Conservation (phyloP, 2,113 vertebrate species). For the Pelmatolapia mariae region DNA sequence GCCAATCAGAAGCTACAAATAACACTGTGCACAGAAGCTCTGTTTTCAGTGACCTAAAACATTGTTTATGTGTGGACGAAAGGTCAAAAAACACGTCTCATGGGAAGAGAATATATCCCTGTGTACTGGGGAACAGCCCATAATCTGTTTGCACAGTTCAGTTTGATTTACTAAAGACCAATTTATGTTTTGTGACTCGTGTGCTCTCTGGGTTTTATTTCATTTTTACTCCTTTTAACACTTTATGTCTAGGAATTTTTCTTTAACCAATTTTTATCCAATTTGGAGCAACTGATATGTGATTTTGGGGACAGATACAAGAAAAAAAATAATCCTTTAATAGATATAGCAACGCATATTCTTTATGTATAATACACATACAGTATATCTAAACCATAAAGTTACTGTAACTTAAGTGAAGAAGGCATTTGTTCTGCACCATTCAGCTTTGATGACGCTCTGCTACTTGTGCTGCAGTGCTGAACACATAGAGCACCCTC, state of each 20-base stretch:
- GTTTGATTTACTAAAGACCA: background rate
- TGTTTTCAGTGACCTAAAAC: fast-evolving
- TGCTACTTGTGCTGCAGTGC: background rate
- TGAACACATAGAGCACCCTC: background rate
- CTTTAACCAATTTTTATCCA: background rate
- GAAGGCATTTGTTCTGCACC: background rate
- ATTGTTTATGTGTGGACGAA: background rate
- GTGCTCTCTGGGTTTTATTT: background rate
- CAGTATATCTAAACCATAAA: background rate
- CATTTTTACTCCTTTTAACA: background rate
- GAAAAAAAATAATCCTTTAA: background rate
- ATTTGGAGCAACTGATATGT: fast-evolving
- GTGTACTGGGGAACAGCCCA: background rate
- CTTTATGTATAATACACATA: background rate
- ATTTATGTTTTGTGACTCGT: background rate
- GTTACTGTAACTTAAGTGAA: background rate
- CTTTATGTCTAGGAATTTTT: background rate
- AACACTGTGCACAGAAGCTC: background rate
- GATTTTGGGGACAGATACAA: background rate
- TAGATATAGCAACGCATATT: background rate
- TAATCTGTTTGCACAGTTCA: background rate
- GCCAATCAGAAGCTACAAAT: background rate
- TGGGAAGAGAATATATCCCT: background rate
- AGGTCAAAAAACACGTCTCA: fast-evolving
- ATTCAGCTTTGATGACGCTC: background rate